Conservation (phyloP, 1,140 invertebrate species). For the Thaumatotibia leucotreta region DNA sequence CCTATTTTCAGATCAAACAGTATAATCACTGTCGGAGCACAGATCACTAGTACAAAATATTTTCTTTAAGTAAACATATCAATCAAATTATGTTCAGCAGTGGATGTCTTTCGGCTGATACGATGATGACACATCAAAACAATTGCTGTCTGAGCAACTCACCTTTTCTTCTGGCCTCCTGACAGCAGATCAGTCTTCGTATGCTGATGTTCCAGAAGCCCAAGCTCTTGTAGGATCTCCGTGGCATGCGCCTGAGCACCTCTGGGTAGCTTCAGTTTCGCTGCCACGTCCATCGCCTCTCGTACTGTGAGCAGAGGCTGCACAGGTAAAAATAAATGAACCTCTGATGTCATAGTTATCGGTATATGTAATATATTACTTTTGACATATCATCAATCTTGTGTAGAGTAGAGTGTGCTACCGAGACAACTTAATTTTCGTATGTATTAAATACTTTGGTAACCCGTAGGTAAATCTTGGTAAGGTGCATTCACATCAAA, state of each 20-base stretch:
- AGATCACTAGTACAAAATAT: too few species aligned
- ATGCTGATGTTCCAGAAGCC: slow-evolving; percentile 80
- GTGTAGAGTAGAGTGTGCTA: too few species aligned
- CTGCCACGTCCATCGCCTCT: slow-evolving; percentile 90
- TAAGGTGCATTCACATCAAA: too few species aligned
- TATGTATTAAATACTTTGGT: too few species aligned
- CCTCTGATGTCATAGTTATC: too few species aligned
- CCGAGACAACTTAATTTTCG: too few species aligned
- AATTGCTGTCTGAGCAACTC: background rate
- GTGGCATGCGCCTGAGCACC: slow-evolving; percentile 56
- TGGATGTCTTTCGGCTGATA: background rate
- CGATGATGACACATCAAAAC: background rate
- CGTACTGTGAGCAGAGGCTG: slow-evolving; percentile 87
- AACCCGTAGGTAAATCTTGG: too few species aligned
- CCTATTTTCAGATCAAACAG: too few species aligned
- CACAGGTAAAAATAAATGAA: background rate
- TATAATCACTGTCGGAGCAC: too few species aligned
- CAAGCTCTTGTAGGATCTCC: slow-evolving; percentile 79
- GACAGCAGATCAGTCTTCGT: slow-evolving; percentile 82
- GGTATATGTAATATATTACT: too few species aligned
- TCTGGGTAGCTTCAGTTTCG: slow-evolving; percentile 83
- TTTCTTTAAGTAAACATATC: too few species aligned
- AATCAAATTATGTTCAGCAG: background rate
- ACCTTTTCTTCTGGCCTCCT: slow-evolving; percentile 85
- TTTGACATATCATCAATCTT: too few species aligned